Evolutionary conservation across 2,113 vertebrate genomes (phyloP), one percentile per base, ranked within the genome.

Genomic region (Dascyllus trimaculatus): DNA sequence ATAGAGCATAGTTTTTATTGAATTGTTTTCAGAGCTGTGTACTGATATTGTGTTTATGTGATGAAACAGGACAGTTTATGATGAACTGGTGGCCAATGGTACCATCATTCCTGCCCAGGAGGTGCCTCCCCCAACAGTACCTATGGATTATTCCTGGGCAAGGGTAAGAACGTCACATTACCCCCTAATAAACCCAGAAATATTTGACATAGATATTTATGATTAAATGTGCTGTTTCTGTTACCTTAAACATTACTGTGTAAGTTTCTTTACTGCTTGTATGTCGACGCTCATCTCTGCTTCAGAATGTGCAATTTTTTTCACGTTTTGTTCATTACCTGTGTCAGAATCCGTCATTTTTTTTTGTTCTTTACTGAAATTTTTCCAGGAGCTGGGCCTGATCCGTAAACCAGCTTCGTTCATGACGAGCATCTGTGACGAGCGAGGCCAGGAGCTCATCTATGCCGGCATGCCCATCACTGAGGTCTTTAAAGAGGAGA

Each of bases 121-220:
- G 90, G 96, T 99, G 32, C 98, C 98, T 1, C 98, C 98, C 46
- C 98, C 98, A 0, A 98, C 98, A 0, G 98, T 99, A 66, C 98
- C 98, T 1, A 99, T 99, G 98, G 98, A 99, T 92, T 99, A 99
- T 85, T 99, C 98, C 13, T 99, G 98, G 98, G 98, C 98, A 61
- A 94, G 98, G 93, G 98, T 99, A 92, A 84, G 52, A 75, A 63
- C 11, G 29, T 19, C 48, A n/a, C 22, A 45, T 14, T 38, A n/a
- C 22, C 73, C 3, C 7, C 25, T 49, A 17, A 8, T 59, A 21
- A 35, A 22, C 4, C 18, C 48, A 49, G 17, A 49, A 49, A 49
- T 49, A 13, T 15, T 13, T 43, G 40, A 15, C 40, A 40, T 40
- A 15, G 40, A 13, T 43, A 43, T 4, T 43, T 15, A 15, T 2